A percentile compares a stretch with the other conserved stretches of the same genome.
Conservation (phyloP, 2,888 invertebrate species). For the Hypena proboscidalis region DNA sequence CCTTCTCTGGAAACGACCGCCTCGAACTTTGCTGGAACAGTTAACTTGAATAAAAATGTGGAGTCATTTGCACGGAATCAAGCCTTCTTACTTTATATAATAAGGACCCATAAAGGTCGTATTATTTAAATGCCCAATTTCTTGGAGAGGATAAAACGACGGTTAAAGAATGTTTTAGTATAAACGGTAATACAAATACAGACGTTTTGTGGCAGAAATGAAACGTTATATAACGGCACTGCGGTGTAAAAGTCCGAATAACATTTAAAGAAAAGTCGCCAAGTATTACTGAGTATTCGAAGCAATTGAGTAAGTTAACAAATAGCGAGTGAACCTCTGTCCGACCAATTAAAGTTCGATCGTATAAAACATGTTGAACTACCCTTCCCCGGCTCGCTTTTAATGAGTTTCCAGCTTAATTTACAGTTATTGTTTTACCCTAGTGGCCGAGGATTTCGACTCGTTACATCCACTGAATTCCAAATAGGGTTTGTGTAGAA, state of each 20-base stretch:
- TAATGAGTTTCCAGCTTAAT: slow-evolving; percentile 80
- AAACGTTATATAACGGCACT: slow-evolving; percentile 29
- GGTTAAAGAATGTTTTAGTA: slow-evolving; percentile 20
- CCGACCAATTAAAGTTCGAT: slow-evolving; percentile 72
- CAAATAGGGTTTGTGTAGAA: slow-evolving; percentile 53
- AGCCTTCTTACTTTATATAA: slow-evolving; percentile 24
- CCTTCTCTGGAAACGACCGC: slow-evolving; percentile 63
- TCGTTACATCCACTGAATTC: slow-evolving; percentile 61
- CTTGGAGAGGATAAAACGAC: slow-evolving; percentile 11
- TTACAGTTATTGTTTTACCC: slow-evolving; percentile 81
- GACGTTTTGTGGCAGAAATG: slow-evolving; percentile 17
- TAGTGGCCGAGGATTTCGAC: slow-evolving; percentile 61
- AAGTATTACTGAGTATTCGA: slow-evolving; percentile 17
- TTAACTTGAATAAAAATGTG: slow-evolving; percentile 55
- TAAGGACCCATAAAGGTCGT: slow-evolving; percentile 11
- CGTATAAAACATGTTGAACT: slow-evolving; percentile 60
- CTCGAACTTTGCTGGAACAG: slow-evolving; percentile 58
- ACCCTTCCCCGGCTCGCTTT: slow-evolving; percentile 54
- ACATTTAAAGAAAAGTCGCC: slow-evolving; percentile 13
- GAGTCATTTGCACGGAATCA: slow-evolving; percentile 44
- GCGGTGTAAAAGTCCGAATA: slow-evolving; percentile 18
- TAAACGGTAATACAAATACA: slow-evolving; percentile 26
- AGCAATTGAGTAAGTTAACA: slow-evolving; percentile 42
- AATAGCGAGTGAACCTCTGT: slow-evolving; percentile 47
- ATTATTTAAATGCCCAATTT: slow-evolving; percentile 22